Conservation (phyloP, 2,113 vertebrate genomes). For the Paralichthys olivaceus region DNA sequence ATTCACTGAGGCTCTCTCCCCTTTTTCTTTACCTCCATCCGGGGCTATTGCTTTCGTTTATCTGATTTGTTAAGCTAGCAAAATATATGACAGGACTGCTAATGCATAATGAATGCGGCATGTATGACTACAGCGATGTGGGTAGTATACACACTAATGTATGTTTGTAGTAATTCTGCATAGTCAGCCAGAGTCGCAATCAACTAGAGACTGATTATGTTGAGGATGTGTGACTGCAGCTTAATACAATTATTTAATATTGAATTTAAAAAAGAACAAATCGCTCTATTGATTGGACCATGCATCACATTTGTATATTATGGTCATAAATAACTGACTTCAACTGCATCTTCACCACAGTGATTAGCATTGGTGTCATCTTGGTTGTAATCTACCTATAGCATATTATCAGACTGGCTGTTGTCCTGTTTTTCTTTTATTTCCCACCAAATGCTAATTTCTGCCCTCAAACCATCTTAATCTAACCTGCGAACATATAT, state of each 20-base stretch:
- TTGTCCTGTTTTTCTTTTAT: no score
- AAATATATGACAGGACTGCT: slow-evolving; percentile 11
- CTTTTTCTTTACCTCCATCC: slow-evolving; percentile 2
- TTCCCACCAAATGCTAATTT: background rate
- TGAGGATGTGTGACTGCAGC: background rate
- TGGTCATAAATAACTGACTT: background rate
- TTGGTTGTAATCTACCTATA: background rate
- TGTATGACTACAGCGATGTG: background rate
- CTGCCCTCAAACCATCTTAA: background rate
- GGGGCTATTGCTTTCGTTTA: slow-evolving; percentile 1
- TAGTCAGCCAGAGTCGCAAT: background rate
- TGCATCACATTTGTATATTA: background rate
- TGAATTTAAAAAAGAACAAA: background rate
- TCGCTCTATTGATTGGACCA: background rate
- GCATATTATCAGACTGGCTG: no score
- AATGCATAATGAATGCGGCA: slow-evolving; percentile 29
- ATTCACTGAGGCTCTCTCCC: slow-evolving; percentile 4
- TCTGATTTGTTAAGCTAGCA: slow-evolving; percentile 6
- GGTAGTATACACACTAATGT: background rate
- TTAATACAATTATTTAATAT: background rate
- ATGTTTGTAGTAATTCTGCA: background rate
- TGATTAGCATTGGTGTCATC: background rate
- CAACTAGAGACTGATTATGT: background rate
- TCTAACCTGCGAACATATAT: background rate
- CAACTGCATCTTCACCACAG: background rate